Evolutionary conservation across 92 coral and sea anemone species (phyloP).

Genomic region (Metridium senile): DNA sequence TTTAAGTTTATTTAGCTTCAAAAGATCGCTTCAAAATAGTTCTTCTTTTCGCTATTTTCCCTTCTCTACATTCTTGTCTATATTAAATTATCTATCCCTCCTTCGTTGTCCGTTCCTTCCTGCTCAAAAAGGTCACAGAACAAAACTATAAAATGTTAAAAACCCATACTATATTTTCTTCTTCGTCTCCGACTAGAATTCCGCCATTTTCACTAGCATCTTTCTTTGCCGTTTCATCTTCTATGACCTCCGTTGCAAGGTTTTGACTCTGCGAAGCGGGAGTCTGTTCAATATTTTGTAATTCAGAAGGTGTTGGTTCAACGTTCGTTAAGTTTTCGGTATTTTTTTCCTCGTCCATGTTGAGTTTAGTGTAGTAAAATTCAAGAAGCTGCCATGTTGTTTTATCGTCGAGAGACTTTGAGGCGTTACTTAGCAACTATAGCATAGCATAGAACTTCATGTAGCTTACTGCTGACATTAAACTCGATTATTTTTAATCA

Average conservation of each 20-base stretch:
- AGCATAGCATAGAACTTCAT: neutral
- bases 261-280: neutral
- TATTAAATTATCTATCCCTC: too few species aligned
- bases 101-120: too few species aligned
- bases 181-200: neutral
- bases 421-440: neutral
- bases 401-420: neutral
- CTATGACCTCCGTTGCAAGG: neutral
- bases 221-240: neutral
- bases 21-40: too few species aligned
- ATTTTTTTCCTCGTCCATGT: neutral
- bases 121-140: too few species aligned
- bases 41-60: too few species aligned
- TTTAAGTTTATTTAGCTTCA: too few species aligned
- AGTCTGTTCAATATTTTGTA: neutral
- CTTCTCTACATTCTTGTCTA: too few species aligned
- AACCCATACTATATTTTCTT: neutral
- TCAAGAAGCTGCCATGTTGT: slow-evolving; percentile 2
- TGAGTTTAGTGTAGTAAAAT: neutral
- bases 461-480: neutral
- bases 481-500: neutral
- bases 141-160: neutral
- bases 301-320: neutral
- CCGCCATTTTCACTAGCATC: neutral
- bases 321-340: neutral